Conservation (phyloP, 2,797 vertebrate species). For the Columba guinea region DNA sequence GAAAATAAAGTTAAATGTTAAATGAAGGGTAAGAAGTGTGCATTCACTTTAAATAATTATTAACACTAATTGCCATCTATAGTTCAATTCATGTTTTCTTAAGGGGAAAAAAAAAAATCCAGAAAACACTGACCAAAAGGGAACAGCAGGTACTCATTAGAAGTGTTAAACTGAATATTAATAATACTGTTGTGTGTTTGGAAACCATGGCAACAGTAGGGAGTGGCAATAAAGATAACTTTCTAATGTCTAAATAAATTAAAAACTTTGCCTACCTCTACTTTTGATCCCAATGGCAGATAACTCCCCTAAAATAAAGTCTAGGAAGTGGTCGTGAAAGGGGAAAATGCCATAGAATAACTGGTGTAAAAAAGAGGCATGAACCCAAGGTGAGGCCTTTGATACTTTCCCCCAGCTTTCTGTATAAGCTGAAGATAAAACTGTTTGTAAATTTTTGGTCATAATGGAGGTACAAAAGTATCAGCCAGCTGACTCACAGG, state of each 20-base stretch:
- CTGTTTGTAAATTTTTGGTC: not conserved
- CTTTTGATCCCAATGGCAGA: not conserved
- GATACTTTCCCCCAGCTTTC: not conserved
- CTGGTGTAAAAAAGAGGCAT: not conserved
- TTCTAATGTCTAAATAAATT: not conserved
- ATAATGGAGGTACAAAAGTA: not conserved
- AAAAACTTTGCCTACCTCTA: not conserved
- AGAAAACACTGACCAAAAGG: conserved; percentile 7
- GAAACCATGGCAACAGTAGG: conserved; percentile 32
- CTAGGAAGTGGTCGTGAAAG: not conserved
- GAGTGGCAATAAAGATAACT: not conserved
- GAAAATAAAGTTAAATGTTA: not conserved
- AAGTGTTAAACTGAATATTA: conserved; percentile 4
- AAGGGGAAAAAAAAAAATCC: not conserved
- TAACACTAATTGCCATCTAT: not conserved
- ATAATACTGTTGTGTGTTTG: not conserved
- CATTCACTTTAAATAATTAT: not conserved
- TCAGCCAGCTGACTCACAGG: not conserved
- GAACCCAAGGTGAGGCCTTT: not conserved
- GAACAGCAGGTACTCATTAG: conserved; percentile 29
- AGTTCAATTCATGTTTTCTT: not conserved
- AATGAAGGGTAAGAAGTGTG: not conserved
- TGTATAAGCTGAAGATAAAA: not conserved
- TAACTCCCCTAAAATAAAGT: not conserved
- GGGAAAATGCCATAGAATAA: not conserved